Base-by-base conservation (phyloP, 1,140 invertebrate genomes). In the Brachionus paranguensis region DNA sequence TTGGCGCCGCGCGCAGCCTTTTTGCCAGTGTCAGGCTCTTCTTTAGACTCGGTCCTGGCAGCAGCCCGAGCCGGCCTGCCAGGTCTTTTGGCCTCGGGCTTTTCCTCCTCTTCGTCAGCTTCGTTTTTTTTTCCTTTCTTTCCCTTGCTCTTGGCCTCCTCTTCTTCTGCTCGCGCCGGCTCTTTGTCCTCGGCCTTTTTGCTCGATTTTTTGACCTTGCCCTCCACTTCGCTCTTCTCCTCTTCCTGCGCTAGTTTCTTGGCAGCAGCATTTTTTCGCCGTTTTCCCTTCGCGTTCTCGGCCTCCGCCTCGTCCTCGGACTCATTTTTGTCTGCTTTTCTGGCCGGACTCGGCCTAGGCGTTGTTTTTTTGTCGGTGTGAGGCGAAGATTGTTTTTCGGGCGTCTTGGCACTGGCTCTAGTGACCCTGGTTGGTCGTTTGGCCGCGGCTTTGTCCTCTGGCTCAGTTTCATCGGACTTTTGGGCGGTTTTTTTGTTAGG, bases 201-300 rank as follows among this genome's bases (percentile, higher is more conserved):
- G 11, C 37, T 37, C 4, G 68, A 6, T 72, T 72, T 72, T 43
- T 37, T 72, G 0, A 1, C 68, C 17, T n/a, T n/a, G n/a, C n/a
- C n/a, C n/a, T n/a, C n/a, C n/a, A n/a, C n/a, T n/a, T 76, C 72
- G 10, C 4, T 12, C 14, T 76, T 76, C 14, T 50, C 45, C 10
- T 76, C 72, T 50, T 76, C 72, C 24, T 76, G 72, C 11, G 45
- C 72, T 50, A 76, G 47, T 50, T 76, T 76, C 53, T 76, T 76
- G 20, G 72, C 72, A 27, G n/a, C n/a, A n/a, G 41, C 24, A 50
- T 76, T 76, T 53, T 76, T 76, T 1, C 20, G 53, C 0, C 72
- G 72, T 7, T 76, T 76, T 27, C 72, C 72, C 53, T 76, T 76
- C 1, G 72, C 17, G 14, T 20, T 50, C 11, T 76, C 72, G 6